Percentiles rank a stretch among this genome's conserved stretches.
These are phyloP conservation scores for Ostrea edulis DNA, from an alignment of 1,140 invertebrate genomes.

Conservation along the genomic window DNA sequence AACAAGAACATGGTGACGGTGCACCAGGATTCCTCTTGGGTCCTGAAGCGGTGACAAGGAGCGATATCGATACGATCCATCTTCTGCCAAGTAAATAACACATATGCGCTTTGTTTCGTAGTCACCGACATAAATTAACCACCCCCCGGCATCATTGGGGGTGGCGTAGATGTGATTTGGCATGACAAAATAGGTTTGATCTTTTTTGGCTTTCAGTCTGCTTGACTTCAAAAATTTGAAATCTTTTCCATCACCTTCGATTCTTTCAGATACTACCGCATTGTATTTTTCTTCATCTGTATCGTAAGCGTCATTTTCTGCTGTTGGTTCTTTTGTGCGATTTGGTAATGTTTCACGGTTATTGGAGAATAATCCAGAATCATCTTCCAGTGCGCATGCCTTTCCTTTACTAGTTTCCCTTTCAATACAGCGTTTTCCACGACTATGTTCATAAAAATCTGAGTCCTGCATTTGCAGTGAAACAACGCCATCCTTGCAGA, in stretches of 20 bases:
- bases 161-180: constrained; percentile 19
- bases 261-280: neutral
- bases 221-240: constrained; percentile 22
- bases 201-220: neutral
- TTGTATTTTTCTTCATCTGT: constrained; percentile 36
- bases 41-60: constrained; percentile 17
- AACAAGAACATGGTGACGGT: constrained; percentile 14
- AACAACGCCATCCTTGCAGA: neutral
- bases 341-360: neutral
- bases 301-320: neutral
- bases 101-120: constrained; percentile 24
- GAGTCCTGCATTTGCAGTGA: neutral
- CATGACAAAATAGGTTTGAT: constrained; percentile 2
- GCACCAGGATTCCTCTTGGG: constrained; percentile 34
- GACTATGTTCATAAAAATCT: neutral
- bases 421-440: neutral
- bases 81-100: constrained; percentile 22
- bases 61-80: neutral
- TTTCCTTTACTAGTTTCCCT: neutral
- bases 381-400: neutral
- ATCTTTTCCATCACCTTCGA: constrained; percentile 32
- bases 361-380: neutral
- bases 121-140: constrained; percentile 37
- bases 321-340: neutral
- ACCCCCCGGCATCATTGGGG: neutral